Percentiles rank a stretch among this genome's conserved stretches.
These are phyloP conservation scores for Ectropis crepuscularia DNA, from an alignment of 2,888 invertebrate species.

Conservation along the genomic window DNA sequence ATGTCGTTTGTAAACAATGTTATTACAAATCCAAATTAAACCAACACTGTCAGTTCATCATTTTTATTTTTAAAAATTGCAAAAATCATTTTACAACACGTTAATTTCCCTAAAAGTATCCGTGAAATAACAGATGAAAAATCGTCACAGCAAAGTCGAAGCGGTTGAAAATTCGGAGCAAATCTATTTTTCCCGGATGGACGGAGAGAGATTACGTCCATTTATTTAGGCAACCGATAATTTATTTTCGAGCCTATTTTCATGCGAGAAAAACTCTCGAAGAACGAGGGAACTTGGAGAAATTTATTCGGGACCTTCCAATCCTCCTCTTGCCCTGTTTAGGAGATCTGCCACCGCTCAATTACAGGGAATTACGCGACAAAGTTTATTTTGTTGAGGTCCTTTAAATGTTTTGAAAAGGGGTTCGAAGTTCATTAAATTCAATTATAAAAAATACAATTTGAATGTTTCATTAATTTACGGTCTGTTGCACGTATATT, in stretches of 20 bases:
- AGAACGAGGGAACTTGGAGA: constrained; percentile 33
- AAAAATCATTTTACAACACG: not conserved
- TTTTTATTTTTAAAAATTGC: too few species aligned
- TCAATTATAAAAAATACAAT: not conserved
- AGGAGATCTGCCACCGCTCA: constrained; percentile 30
- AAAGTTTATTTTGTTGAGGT: constrained; percentile 29
- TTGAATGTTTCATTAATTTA: not conserved
- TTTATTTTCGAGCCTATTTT: constrained; percentile 36
- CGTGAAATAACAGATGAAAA: constrained; percentile 21
- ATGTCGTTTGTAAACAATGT: too few species aligned
- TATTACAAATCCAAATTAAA: too few species aligned
- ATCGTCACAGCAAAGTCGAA: constrained; percentile 9
- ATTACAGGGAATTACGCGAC: constrained; percentile 37
- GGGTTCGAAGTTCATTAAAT: not conserved
- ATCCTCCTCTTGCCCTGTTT: constrained; percentile 18
- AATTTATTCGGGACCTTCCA: constrained; percentile 39
- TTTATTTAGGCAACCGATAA: constrained; percentile 41
- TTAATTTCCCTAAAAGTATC: constrained; percentile 5
- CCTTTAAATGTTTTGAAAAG: constrained; percentile 13
- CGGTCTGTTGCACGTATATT: not conserved
- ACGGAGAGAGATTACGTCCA: constrained; percentile 37
- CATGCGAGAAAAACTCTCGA: constrained; percentile 29
- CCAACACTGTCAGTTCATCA: too few species aligned
- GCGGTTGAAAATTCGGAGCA: constrained; percentile 36
- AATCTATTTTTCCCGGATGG: constrained; percentile 28